Evolutionary conservation across 2,113 vertebrate genomes (phyloP).

Genomic region (Tetrax tetrax): DNA sequence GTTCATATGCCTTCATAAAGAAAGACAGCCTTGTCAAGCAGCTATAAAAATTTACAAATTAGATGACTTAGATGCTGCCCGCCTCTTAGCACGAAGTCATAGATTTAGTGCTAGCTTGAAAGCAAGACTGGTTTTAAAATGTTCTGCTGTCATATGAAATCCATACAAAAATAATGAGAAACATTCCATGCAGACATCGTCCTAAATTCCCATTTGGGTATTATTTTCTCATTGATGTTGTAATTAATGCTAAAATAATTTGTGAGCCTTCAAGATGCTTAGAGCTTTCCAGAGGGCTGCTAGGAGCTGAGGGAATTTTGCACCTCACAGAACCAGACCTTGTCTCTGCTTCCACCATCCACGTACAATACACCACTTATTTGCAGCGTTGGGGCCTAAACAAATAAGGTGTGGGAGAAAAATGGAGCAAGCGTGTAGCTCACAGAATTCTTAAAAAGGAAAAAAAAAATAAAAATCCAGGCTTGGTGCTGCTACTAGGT

Average conservation of each 20-base stretch:
- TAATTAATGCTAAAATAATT: constrained; percentile 63
- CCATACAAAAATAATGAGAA: constrained; percentile 46
- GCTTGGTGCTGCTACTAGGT: neutral
- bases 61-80: neutral
- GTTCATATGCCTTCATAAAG: neutral
- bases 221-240: constrained; percentile 57
- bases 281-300: constrained; percentile 22
- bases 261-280: constrained; percentile 34
- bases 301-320: constrained; percentile 22
- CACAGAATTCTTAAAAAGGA: neutral
- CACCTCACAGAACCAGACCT: neutral
- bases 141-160: constrained; percentile 8
- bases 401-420: neutral
- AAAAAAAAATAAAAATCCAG: neutral
- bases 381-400: neutral
- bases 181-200: neutral
- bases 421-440: neutral
- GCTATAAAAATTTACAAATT: neutral
- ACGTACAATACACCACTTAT: neutral
- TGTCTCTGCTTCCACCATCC: neutral
- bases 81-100: neutral
- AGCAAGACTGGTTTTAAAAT: constrained; percentile 19
- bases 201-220: constrained; percentile 37
- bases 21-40: neutral
- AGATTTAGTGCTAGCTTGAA: neutral